Base-by-base conservation (phyloP, 2,888 invertebrate genomes). In the Amiota minor region DNA sequence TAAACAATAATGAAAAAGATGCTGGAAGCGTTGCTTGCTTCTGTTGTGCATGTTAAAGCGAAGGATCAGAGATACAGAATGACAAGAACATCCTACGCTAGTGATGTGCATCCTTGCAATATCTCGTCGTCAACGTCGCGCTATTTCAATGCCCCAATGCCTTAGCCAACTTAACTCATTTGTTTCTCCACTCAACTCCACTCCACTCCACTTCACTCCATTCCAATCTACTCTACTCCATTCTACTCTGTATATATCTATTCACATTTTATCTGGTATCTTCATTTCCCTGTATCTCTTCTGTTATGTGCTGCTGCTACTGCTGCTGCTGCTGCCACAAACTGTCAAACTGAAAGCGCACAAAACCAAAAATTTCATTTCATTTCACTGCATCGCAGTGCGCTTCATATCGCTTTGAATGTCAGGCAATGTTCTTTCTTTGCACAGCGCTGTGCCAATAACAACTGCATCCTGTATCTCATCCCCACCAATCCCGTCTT, bases 351-450 rank as follows among this genome's bases (percentile, higher is more conserved):
- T n/a, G 53, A 35, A 35, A 35, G 35, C 45, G 67, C 20, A 50
- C 49, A 59, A 62, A 45, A 50, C 20, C 67, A 20, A 50, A 68
- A 68, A 53, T 10, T 50, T 68, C 67, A 68, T 68, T 68, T 68
- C 67, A 68, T 50, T 68, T 50, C 67, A 50, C 14, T 20, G 23
- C 62, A 45, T 50, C 53, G 59, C 59, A 45, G 23, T 68, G 59
- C 59, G 59, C 9, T 59, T 11, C 59, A 16, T 3, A 20, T 46
- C 20, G 20, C 67, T 68, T 68, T 68, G 67, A 68, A 50, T 68
- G 67, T 68, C 67, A 68, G 53, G 9, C 53, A 50, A 35, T 16
- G 62, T 12, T 47, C 9, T 35, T 35, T 35, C 35, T 35, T 35
- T 35, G 35, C 35, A 35, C 35, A 6, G 35, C 35, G 2, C 35